Conservation (phyloP, 2,888 invertebrate genomes). For the Allygus modestus region DNA sequence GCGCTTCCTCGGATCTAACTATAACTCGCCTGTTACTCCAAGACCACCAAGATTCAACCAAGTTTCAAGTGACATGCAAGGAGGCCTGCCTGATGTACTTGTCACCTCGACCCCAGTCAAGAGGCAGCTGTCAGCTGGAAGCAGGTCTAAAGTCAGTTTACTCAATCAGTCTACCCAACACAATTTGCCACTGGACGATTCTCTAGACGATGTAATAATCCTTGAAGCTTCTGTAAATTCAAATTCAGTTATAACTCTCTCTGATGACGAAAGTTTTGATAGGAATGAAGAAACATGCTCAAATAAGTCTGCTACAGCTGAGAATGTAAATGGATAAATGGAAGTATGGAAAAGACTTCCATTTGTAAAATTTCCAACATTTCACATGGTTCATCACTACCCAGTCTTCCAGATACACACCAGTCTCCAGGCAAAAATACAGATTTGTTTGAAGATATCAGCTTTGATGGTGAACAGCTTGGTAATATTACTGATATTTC, state of each 20-base stretch:
- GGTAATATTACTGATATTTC: background rate
- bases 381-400: background rate
- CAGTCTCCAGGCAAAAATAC: too few species aligned
- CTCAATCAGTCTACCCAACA: background rate
- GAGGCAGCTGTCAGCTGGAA: background rate
- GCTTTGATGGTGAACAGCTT: too few species aligned
- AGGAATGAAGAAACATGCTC: background rate
- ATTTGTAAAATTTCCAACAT: background rate
- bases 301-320: background rate
- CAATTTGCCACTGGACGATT: background rate
- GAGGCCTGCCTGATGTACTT: conserved; percentile 4
- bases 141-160: too few species aligned
- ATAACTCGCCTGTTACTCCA: background rate
- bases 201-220: background rate
- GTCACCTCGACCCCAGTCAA: background rate
- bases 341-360: background rate
- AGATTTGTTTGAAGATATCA: too few species aligned
- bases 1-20: background rate
- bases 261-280: conserved; percentile 4
- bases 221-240: background rate
- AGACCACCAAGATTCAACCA: background rate
- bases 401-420: background rate
- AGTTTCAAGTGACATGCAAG: background rate
- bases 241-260: background rate
- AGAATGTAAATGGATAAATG: too few species aligned